Evolutionary conservation across 2,113 vertebrate species (phyloP).

Genomic region (Falcunculus frontatus): DNA sequence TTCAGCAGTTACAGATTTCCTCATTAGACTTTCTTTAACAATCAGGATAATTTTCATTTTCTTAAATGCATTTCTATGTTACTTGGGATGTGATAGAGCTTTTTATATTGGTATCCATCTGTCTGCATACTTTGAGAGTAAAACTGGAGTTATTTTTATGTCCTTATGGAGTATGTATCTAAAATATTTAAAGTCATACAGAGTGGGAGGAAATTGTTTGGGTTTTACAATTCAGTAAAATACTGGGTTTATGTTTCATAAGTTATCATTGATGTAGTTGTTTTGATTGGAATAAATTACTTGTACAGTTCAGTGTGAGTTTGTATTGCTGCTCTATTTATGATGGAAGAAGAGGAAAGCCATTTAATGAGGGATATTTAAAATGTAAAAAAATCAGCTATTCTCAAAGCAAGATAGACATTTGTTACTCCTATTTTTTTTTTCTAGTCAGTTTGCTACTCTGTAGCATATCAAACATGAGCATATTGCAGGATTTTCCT

Average conservation of each 20-base stretch:
- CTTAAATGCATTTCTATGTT: neutral
- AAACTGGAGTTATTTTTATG: neutral
- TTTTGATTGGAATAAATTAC: neutral
- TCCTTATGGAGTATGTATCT: neutral
- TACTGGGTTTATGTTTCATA: neutral
- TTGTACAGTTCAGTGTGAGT: neutral
- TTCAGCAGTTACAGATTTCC: neutral
- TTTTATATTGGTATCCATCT: neutral
- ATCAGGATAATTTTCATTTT: neutral
- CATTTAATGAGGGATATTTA: neutral
- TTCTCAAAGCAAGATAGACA: neutral
- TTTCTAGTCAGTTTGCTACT: neutral
- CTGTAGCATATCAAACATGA: neutral
- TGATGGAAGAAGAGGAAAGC: neutral
- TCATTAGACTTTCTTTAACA: neutral
- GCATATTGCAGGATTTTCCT: neutral
- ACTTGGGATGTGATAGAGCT: neutral
- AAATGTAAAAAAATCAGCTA: neutral
- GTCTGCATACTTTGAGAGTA: neutral
- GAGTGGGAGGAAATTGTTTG: neutral
- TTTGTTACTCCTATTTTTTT: neutral
- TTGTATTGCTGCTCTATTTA: neutral
- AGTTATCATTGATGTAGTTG: neutral
- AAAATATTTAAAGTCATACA: neutral
- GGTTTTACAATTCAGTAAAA: neutral